phyloP scores from a whole-genome alignment of 1,140 invertebrate species.

The Lamellibrachia luymesi region DNA sequence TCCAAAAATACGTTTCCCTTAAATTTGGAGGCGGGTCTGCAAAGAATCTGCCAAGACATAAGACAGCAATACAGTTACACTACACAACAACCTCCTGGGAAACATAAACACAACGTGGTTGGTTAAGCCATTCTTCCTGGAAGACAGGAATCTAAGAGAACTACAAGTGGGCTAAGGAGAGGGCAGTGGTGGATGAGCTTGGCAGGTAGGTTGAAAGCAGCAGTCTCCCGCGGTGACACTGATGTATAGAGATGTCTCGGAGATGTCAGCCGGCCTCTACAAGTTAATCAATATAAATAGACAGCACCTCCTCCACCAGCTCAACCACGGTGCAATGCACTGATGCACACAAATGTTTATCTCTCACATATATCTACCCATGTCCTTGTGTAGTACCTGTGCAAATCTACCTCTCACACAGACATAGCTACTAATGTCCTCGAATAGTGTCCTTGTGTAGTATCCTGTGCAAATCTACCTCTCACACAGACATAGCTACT shows the following conservation, averaged over 20 bases:
- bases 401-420: not conserved
- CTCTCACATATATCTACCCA: too few relatives aligned
- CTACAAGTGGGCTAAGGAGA: too few relatives aligned
- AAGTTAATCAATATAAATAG: constrained; percentile 8
- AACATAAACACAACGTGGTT: too few relatives aligned
- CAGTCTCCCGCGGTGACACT: not conserved
- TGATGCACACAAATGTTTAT: too few relatives aligned
- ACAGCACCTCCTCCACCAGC: constrained; percentile 1
- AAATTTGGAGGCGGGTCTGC: not conserved
- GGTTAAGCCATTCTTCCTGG: too few relatives aligned
- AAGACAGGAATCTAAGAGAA: too few relatives aligned
- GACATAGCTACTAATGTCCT: not conserved
- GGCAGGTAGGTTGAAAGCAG: not conserved
- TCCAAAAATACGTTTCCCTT: not conserved
- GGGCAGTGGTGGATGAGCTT: not conserved
- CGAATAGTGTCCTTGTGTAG: not conserved
- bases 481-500: not conserved
- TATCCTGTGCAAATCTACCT: not conserved
- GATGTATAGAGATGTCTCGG: constrained; percentile 6
- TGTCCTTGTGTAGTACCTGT: not conserved
- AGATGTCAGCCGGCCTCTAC: not conserved
- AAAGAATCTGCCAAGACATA: not conserved
- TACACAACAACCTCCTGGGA: too few relatives aligned
- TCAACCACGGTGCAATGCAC: too few relatives aligned
- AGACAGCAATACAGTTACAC: too few relatives aligned